phyloP scores from a whole-genome alignment of 2,888 invertebrate species.

The Tuta absoluta region DNA sequence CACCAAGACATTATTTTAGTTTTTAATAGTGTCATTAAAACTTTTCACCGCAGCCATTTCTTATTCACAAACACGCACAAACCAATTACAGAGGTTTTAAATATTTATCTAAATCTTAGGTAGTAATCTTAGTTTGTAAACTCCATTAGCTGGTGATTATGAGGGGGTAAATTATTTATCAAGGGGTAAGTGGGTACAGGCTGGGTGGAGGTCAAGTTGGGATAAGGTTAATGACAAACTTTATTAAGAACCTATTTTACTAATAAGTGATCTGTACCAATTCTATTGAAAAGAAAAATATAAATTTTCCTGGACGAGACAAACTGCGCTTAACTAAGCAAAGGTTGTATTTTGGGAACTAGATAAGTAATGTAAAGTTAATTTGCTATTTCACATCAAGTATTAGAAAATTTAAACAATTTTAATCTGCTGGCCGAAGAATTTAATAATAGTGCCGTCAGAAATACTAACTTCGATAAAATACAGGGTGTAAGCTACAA shows the following conservation, averaged over 20 bases:
- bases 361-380: too few relatives aligned
- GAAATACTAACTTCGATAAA: too few relatives aligned
- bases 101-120: slow-evolving; percentile 46
- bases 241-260: background rate
- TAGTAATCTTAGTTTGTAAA: slow-evolving; percentile 46
- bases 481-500: too few relatives aligned
- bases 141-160: slow-evolving; percentile 34
- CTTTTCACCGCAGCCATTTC: slow-evolving; percentile 43
- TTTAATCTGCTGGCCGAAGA: too few relatives aligned
- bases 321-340: too few relatives aligned
- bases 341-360: too few relatives aligned
- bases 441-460: too few relatives aligned
- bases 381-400: too few relatives aligned
- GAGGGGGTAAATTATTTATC: slow-evolving; percentile 29
- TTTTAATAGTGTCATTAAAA: background rate
- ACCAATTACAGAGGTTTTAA: slow-evolving; percentile 58
- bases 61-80: slow-evolving; percentile 59
- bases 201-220: slow-evolving; percentile 12
- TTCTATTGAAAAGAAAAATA: too few relatives aligned
- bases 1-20: too few relatives aligned
- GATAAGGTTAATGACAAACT: slow-evolving; percentile 1
- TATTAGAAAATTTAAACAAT: too few relatives aligned
- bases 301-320: too few relatives aligned
- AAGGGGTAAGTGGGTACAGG: slow-evolving; percentile 18
- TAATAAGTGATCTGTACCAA: background rate